phyloP scores from a whole-genome alignment of 2,888 invertebrate genomes.

The Cerastoderma edule region DNA sequence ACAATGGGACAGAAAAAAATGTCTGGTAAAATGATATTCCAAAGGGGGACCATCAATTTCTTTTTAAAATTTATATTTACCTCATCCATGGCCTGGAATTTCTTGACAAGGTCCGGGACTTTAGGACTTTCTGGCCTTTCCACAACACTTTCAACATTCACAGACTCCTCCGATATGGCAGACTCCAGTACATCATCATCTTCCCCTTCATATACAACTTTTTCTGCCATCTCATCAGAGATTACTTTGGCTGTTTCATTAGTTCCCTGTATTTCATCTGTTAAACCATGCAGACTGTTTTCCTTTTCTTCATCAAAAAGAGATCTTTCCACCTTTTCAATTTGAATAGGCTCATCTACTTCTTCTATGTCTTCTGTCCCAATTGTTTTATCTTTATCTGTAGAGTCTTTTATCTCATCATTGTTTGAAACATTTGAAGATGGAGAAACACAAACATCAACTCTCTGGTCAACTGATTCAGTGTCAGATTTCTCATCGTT shows the following conservation, averaged over 20 bases:
- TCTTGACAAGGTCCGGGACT: constrained; percentile 42
- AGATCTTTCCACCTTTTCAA: neutral
- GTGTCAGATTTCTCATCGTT: too few species aligned
- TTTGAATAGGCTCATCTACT: too few species aligned
- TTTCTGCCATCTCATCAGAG: neutral
- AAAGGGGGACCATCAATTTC: too few species aligned
- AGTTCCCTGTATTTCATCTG: neutral
- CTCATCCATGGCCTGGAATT: constrained; percentile 48
- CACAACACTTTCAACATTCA: neutral
- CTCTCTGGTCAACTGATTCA: too few species aligned
- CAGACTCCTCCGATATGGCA: neutral
- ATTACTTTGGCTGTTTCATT: neutral
- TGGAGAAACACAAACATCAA: too few species aligned
- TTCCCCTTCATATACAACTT: neutral
- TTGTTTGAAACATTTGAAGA: too few species aligned
- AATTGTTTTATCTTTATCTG: too few species aligned
- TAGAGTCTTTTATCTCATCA: too few species aligned
- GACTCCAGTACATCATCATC: neutral
- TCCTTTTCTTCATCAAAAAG: neutral
- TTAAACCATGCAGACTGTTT: neutral
- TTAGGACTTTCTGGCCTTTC: constrained; percentile 3
- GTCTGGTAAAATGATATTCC: too few species aligned
- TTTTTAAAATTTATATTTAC: constrained; percentile 35
- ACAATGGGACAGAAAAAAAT: too few species aligned
- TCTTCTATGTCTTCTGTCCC: neutral